phyloP scores from a whole-genome alignment of 2,888 invertebrate genomes.

The Parthenolecanium corni region DNA sequence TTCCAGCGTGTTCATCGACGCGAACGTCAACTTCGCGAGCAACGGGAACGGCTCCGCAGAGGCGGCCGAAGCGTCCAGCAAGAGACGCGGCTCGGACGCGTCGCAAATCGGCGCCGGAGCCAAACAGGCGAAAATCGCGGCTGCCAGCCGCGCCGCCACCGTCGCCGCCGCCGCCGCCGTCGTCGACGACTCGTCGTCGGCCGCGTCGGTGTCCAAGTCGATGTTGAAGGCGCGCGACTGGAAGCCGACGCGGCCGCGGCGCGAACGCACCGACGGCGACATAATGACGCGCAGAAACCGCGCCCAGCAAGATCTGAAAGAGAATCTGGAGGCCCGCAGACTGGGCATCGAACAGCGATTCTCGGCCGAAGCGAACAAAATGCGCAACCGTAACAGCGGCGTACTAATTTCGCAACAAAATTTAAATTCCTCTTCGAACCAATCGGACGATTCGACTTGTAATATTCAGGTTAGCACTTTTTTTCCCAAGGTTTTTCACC shows the following conservation, averaged over 20 bases:
- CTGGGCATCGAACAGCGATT: constrained; percentile 42
- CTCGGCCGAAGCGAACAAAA: constrained; percentile 38
- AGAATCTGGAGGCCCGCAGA: constrained; percentile 42
- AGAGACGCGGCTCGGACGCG: constrained; percentile 35
- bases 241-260: constrained; percentile 53
- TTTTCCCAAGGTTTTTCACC: constrained; percentile 2
- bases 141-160: constrained; percentile 47
- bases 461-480: constrained; percentile 20
- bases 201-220: constrained; percentile 39
- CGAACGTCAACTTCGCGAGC: too few species aligned
- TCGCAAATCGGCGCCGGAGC: constrained; percentile 27
- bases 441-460: constrained; percentile 12
- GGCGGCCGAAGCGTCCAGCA: constrained; percentile 34
- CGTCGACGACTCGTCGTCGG: constrained; percentile 45
- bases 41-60: constrained; percentile 43
- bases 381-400: constrained; percentile 21
- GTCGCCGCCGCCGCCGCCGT: constrained; percentile 44
- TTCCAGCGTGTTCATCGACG: constrained; percentile 51
- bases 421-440: neutral
- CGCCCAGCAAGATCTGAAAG: constrained; percentile 44
- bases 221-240: constrained; percentile 37
- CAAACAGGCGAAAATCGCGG: constrained; percentile 43
- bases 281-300: constrained; percentile 47
- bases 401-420: neutral
- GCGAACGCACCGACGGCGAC: constrained; percentile 82